These are phyloP conservation scores for Phaetusa simplex DNA, from an alignment of 2,113 vertebrate species.

Conservation along the genomic window DNA sequence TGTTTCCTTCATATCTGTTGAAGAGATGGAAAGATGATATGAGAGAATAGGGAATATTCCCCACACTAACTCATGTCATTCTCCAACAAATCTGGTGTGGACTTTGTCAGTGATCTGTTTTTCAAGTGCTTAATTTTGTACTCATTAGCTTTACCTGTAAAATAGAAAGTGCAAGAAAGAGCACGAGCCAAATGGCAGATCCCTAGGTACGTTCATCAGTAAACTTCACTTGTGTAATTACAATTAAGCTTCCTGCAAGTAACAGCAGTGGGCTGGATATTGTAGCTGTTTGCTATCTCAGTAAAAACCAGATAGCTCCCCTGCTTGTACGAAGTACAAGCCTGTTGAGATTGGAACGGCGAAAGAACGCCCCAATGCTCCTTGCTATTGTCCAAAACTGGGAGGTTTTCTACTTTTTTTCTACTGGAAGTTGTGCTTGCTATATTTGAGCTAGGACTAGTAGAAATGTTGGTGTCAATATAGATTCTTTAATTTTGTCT, in stretches of 20 bases:
- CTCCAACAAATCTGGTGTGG: not conserved
- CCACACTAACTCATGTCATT: not conserved
- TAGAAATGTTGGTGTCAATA: not conserved
- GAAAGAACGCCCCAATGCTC: not conserved
- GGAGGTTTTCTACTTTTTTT: not conserved
- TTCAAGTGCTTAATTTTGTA: not conserved
- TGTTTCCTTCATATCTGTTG: conserved; percentile 13
- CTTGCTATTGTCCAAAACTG: not conserved
- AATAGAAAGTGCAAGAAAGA: not conserved
- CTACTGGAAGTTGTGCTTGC: not conserved
- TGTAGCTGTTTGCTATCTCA: not conserved
- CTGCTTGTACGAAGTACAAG: not conserved
- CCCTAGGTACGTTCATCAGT: not conserved
- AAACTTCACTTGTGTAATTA: not conserved
- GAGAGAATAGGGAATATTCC: not conserved
- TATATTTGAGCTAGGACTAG: not conserved
- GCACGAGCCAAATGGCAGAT: not conserved
- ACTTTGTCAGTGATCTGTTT: not conserved
- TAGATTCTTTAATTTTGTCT: not conserved
- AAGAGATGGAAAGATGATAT: not conserved
- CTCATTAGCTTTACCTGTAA: conserved; percentile 14
- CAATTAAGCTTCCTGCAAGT: not conserved
- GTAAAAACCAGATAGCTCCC: not conserved
- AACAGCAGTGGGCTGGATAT: not conserved
- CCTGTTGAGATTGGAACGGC: not conserved